A percentile compares a stretch with the other conserved stretches of the same genome.
phyloP scores from a whole-genome alignment of 53 echinoderm and acorn worm species.

The Zoroaster sp. region DNA sequence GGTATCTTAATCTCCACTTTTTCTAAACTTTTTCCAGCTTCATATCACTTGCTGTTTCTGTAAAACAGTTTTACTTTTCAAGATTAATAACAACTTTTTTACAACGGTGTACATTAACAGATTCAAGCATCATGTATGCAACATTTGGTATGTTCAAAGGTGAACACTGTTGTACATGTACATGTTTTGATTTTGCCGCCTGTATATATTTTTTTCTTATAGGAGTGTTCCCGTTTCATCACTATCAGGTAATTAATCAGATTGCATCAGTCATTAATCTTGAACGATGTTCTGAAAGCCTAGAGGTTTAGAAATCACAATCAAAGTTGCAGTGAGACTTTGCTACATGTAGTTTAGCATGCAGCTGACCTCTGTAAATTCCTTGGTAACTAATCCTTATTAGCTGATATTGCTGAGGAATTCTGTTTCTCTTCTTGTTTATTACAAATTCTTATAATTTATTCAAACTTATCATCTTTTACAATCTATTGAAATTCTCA shows the following conservation, averaged over 20 bases:
- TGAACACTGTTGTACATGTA: not conserved
- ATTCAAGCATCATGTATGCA: not conserved
- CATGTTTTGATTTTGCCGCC: not conserved
- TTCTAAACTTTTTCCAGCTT: not conserved
- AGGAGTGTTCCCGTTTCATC: not conserved
- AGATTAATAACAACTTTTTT: not conserved
- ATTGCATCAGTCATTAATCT: constrained; percentile 31
- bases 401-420: too few relatives aligned
- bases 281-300: not conserved
- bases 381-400: too few relatives aligned
- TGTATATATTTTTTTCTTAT: not conserved
- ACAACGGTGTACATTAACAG: not conserved
- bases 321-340: not conserved
- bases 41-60: not conserved
- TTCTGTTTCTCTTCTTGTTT: too few relatives aligned
- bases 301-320: not conserved
- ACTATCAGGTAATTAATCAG: constrained; percentile 12
- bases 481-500: too few relatives aligned
- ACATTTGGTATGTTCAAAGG: not conserved
- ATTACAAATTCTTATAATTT: too few relatives aligned
- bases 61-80: not conserved
- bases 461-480: too few relatives aligned
- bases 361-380: too few relatives aligned
- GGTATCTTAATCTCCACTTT: not conserved
- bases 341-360: too few relatives aligned